A percentile compares a stretch with the other conserved stretches of the same genome.
These are phyloP conservation scores for Drosophila ustulata DNA, from an alignment of 2,888 invertebrate species.

Conservation along the genomic window DNA sequence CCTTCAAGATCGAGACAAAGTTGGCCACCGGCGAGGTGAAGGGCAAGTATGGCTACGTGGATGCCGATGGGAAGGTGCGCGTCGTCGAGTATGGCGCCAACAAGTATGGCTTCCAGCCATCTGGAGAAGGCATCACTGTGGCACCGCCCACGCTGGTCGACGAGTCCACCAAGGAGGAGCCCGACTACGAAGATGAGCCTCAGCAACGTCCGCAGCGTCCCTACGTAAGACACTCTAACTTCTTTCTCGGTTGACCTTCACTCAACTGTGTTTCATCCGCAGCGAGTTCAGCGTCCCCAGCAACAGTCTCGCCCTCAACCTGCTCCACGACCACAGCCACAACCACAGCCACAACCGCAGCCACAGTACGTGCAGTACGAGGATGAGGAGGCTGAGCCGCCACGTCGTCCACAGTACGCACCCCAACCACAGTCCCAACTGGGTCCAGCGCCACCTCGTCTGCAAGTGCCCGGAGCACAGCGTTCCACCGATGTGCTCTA, in stretches of 20 bases:
- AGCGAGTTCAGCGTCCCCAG: constrained; percentile 78
- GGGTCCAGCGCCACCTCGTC: constrained; percentile 79
- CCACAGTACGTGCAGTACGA: constrained; percentile 82
- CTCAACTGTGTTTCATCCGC: neutral
- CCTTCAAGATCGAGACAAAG: constrained; percentile 96
- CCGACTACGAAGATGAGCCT: constrained; percentile 85
- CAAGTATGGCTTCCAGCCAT: constrained; percentile 94
- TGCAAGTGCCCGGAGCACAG: constrained; percentile 83
- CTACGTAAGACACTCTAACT: constrained; percentile 71
- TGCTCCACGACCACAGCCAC: constrained; percentile 50
- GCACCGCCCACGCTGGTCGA: constrained; percentile 87
- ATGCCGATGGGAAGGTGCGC: constrained; percentile 92
- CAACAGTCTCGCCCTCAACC: constrained; percentile 64
- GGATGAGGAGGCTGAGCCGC: constrained; percentile 81
- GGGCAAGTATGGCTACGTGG: constrained; percentile 96
- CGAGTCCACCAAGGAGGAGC: constrained; percentile 85
- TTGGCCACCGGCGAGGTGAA: constrained; percentile 92
- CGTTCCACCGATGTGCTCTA: constrained; percentile 84
- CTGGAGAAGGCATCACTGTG: constrained; percentile 94
- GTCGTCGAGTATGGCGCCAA: constrained; percentile 96
- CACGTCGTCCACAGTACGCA: constrained; percentile 79
- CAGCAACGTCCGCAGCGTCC: constrained; percentile 78
- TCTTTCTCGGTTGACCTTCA: neutral
- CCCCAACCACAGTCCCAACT: constrained; percentile 66
- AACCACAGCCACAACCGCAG: constrained; percentile 77